These are phyloP conservation scores for Microcaecilia unicolor DNA, from an alignment of 2,797 vertebrate species.

Conservation along the genomic window DNA sequence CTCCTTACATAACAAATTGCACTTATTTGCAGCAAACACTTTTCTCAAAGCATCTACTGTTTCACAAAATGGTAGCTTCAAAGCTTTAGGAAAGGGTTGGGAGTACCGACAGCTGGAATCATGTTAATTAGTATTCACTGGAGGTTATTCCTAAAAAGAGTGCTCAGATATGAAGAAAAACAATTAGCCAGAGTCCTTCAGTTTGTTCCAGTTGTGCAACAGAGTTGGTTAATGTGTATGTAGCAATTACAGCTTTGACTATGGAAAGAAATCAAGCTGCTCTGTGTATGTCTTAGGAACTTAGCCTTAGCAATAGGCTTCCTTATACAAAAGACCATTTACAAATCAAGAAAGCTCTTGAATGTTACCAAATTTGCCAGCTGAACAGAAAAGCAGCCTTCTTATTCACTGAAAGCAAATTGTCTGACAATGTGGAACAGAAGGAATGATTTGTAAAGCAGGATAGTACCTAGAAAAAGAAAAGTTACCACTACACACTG, in stretches of 20 bases:
- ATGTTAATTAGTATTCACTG: conserved; percentile 16
- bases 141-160: conserved; percentile 2
- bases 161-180: conserved; percentile 9
- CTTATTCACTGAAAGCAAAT: too few species aligned
- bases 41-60: too few species aligned
- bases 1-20: too few species aligned
- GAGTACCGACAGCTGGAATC: background rate
- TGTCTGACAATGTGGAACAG: too few species aligned
- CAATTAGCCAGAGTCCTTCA: conserved; percentile 14
- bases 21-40: too few species aligned
- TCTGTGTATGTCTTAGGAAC: background rate
- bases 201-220: background rate
- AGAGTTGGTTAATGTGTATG: conserved; percentile 2
- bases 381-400: too few species aligned
- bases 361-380: too few species aligned
- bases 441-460: too few species aligned
- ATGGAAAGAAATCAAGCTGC: conserved; percentile 3
- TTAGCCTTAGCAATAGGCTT: background rate
- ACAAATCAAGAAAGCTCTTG: too few species aligned
- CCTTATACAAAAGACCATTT: too few species aligned
- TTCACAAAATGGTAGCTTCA: background rate
- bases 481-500: too few species aligned
- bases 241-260: conserved; percentile 8
- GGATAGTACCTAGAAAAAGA: too few species aligned
- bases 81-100: background rate